Evolutionary conservation across 2,797 vertebrate species (phyloP), one percentile per base, ranked within the genome.

Genomic region (Heliangelus exortis): DNA sequence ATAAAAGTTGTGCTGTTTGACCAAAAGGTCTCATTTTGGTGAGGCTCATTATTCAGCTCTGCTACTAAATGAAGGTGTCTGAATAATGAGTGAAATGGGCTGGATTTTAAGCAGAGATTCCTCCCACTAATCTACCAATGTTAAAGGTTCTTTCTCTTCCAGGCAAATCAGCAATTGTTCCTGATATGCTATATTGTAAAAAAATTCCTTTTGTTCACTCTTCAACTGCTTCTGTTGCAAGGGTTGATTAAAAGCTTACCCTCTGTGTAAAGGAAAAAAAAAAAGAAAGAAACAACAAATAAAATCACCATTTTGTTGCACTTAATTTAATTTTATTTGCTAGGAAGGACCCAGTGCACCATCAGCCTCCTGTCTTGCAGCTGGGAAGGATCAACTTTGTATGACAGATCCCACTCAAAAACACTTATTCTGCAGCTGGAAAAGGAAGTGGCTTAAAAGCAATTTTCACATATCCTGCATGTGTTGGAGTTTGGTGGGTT

Each of bases 271-370:
- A 55, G 23, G 13, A 43, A 34, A 31, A 36, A 58, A 48, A 22
- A 26, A 61, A 61, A 6, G 13, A 43, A 34, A 31, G 33, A 58
- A 48, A 22, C 18, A 61, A 61, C 5, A 23, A 47, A 18, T 28
- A 34, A 61, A 50, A n/a, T 29, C 11, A 48, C 11, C 29, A 36
- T 66, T 59, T 61, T 54, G 36, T 39, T 39, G 36, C 12, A 39
- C 36, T 39, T 39, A 7, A 26, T 65, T 67, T 51, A 3, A 11
- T 34, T 50, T 55, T 91, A 25, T 67, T 12, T 41, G n/a, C 23
- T 12, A 17, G 19, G 33, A 41, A 57, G 29, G 17, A 22, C 33
- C 34, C 0, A 0, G 7, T n/a, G 62, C 66, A 28, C 1, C 1
- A 26, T 33, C n/a, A 20, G 0, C 21, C 47, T 57, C 9, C n/a